Evolutionary conservation across 1,140 invertebrate species (phyloP), one percentile per base, ranked within the genome.

Genomic region (Drosophila malerkotliana): DNA sequence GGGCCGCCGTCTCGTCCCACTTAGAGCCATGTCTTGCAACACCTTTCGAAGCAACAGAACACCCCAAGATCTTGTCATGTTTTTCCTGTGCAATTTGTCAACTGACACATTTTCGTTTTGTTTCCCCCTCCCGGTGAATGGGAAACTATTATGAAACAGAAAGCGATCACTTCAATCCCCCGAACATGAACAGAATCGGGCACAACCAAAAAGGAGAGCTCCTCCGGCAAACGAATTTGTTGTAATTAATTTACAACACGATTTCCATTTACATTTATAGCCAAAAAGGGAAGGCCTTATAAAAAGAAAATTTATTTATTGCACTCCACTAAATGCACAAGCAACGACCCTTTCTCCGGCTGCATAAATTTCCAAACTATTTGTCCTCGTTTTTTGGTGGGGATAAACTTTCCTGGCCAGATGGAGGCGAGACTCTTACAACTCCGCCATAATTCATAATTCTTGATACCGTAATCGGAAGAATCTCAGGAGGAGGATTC

Each of bases 1-100:
- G 5, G 14, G 15, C 9, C 7, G n/a, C 30, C 48, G 37, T 10
- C 47, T 3, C 28, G 28, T 7, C 30, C 47, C 63, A 34, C 39
- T 24, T 15, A 39, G 15, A 30, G n/a, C 32, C 57, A 80, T 75
- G 39, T 76, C 84, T 87, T 79, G 79, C 84, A 79, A 89, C 84
- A 87, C 83, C 82, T 88, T 83, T 84, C 64, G 59, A 24, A 41
- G 62, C 76, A 62, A 64, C 34, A 72, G 32, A 67, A 59, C 63
- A 72, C 71, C 72, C 57, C 79, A 18, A 39, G 64, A 63, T 66
- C 77, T 75, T 90, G 88, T 90, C 88, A 88, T 90, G 88, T 90
- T 90, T 90, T 90, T 90, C 88, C 88, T 81, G 88, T 80, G 88
- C 88, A 88, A 90, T 90, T 90, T 90, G 83, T 90, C 88, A 90